Evolutionary conservation across 2,888 invertebrate species (phyloP).

Genomic region (Chirona hameri): DNA sequence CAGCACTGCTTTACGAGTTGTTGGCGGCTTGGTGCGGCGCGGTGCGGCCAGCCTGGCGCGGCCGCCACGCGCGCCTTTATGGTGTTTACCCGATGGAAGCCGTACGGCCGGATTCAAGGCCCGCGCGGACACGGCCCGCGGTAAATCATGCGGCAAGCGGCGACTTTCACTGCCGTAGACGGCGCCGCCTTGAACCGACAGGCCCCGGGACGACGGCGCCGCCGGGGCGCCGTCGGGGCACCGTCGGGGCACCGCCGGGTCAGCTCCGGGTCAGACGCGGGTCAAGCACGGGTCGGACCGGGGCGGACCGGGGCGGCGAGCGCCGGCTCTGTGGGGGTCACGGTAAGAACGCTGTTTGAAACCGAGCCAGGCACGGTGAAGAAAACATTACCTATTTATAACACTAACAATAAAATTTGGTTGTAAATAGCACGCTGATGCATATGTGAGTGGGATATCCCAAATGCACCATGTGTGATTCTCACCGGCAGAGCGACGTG

Average conservation of each 20-base stretch:
- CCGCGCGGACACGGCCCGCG: neutral
- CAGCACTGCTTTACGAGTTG: constrained; percentile 22
- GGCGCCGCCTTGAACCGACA: constrained; percentile 12
- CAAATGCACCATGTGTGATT: too few relatives aligned
- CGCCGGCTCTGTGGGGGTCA: neutral
- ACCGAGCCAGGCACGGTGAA: too few relatives aligned
- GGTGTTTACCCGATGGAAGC: constrained; percentile 22
- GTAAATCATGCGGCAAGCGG: neutral
- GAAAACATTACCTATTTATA: too few relatives aligned
- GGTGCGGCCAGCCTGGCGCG: neutral
- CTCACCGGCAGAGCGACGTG: too few relatives aligned
- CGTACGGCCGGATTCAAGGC: constrained; percentile 1
- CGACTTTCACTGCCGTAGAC: neutral
- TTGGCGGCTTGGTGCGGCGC: neutral
- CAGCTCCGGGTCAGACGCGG: neutral
- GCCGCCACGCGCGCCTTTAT: neutral
- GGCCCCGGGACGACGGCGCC: neutral
- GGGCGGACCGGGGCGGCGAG: neutral
- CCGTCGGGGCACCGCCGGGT: neutral
- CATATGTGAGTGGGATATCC: too few relatives aligned
- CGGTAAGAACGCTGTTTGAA: neutral
- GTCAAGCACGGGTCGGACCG: neutral
- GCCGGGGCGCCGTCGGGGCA: neutral
- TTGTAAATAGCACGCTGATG: too few relatives aligned
- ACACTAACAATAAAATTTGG: too few relatives aligned